Evolutionary conservation across 2,888 invertebrate genomes (phyloP).

Genomic region (Quadroppia sp.): DNA sequence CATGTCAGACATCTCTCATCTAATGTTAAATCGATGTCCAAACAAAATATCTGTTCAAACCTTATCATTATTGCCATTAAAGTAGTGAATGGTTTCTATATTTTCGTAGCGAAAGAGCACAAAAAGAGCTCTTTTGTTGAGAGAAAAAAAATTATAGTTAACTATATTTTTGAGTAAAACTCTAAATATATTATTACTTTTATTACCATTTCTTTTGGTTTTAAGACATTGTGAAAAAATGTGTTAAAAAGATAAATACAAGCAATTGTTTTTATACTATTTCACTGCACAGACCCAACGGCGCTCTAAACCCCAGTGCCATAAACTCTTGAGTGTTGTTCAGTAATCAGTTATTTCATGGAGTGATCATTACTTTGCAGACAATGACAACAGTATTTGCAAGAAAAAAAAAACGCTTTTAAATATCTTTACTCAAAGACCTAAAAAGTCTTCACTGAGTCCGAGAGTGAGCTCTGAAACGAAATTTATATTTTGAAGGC

Average conservation of each 20-base stretch:
- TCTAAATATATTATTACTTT: background rate
- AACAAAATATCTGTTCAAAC: background rate
- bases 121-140: background rate
- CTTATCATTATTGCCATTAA: background rate
- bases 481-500: background rate
- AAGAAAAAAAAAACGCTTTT: background rate
- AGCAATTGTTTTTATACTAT: background rate
- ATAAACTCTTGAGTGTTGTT: background rate
- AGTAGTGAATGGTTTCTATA: background rate
- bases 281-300: background rate
- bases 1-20: background rate
- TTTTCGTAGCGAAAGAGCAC: no score
- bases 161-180: background rate
- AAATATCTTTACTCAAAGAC: background rate
- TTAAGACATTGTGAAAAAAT: background rate
- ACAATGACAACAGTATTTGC: constrained; percentile 7
- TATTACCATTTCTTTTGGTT: background rate
- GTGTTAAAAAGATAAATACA: constrained; percentile 20
- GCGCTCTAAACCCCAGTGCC: background rate
- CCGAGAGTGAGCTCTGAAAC: background rate
- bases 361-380: constrained; percentile 5
- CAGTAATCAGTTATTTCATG: background rate
- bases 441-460: background rate
- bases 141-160: background rate
- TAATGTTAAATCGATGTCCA: background rate